These are phyloP conservation scores for Cyrtorhinus lividipennis DNA, from an alignment of 1,140 invertebrate genomes.

Conservation along the genomic window DNA sequence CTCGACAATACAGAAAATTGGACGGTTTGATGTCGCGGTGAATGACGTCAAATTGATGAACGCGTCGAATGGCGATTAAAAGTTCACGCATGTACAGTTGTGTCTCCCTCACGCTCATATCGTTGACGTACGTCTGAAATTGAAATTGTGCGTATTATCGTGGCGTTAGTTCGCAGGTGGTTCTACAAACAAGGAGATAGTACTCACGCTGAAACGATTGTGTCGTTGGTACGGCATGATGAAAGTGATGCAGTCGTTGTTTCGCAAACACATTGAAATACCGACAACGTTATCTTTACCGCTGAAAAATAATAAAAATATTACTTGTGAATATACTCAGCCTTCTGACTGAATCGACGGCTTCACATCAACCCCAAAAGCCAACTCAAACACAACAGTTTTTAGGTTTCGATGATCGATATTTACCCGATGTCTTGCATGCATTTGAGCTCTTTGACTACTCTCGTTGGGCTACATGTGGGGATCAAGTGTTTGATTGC, in stretches of 20 bases:
- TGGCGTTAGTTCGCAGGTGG: too few relatives aligned
- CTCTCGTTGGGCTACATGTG: conserved; percentile 58
- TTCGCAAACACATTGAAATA: conserved; percentile 59
- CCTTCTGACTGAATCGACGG: too few relatives aligned
- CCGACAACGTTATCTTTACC: conserved; percentile 70
- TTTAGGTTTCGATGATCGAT: not conserved
- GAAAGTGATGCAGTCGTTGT: conserved; percentile 67
- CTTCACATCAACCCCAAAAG: not conserved
- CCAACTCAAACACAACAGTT: conserved; percentile 4
- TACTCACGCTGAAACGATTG: conserved; percentile 58
- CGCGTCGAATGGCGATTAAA: conserved; percentile 56
- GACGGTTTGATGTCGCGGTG: conserved; percentile 87
- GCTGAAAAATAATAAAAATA: conserved; percentile 44
- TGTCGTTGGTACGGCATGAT: conserved; percentile 83
- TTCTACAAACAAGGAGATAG: too few relatives aligned
- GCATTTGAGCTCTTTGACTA: conserved; percentile 62
- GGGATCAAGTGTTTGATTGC: conserved; percentile 73
- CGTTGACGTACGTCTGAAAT: conserved; percentile 56
- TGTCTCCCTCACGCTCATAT: conserved; percentile 55
- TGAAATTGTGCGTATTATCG: too few relatives aligned
- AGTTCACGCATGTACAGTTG: conserved; percentile 70
- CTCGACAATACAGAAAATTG: conserved; percentile 77
- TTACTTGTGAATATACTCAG: too few relatives aligned
- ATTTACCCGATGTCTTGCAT: conserved; percentile 61
- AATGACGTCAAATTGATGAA: conserved; percentile 74